Evolutionary conservation across 2,797 vertebrate species (phyloP).

Genomic region (Cottoperca gobio): DNA sequence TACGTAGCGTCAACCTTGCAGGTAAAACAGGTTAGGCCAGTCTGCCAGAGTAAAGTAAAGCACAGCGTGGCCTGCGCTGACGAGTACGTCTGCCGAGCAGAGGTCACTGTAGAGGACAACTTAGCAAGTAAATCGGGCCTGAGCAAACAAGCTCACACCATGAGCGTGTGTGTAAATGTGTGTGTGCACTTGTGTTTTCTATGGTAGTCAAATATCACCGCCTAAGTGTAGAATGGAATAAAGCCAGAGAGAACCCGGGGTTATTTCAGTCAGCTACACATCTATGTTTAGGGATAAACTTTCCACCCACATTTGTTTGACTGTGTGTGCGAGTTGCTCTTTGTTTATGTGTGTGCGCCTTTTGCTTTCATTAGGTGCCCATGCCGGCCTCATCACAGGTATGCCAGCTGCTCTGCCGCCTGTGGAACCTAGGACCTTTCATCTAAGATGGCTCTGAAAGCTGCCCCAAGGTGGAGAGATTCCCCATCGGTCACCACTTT

Average conservation of each 20-base stretch:
- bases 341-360: slow-evolving; percentile 61
- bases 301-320: slow-evolving; percentile 75
- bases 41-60: slow-evolving; percentile 56
- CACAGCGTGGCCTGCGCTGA: slow-evolving; percentile 47
- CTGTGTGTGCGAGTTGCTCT: slow-evolving; percentile 42
- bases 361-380: slow-evolving; percentile 70
- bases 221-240: slow-evolving; percentile 57
- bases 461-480: slow-evolving; percentile 75
- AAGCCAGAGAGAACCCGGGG: slow-evolving; percentile 56
- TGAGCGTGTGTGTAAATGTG: slow-evolving; percentile 5
- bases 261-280: slow-evolving; percentile 69
- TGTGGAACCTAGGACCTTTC: slow-evolving; percentile 72
- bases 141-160: slow-evolving; percentile 64
- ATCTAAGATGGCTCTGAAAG: slow-evolving; percentile 81
- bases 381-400: slow-evolving; percentile 66
- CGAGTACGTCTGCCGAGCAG: slow-evolving; percentile 57
- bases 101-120: slow-evolving; percentile 78
- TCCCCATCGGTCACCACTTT: slow-evolving; percentile 72
- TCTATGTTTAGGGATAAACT: slow-evolving; percentile 80
- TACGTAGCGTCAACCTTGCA: slow-evolving; percentile 34
- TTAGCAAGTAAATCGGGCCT: slow-evolving; percentile 63
- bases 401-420: slow-evolving; percentile 79
- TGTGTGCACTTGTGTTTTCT: slow-evolving; percentile 54
- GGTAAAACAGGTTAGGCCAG: slow-evolving; percentile 78
- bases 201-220: slow-evolving; percentile 60